Base-by-base conservation (phyloP, 1,140 invertebrate genomes). In the Bacillus rossius region DNA sequence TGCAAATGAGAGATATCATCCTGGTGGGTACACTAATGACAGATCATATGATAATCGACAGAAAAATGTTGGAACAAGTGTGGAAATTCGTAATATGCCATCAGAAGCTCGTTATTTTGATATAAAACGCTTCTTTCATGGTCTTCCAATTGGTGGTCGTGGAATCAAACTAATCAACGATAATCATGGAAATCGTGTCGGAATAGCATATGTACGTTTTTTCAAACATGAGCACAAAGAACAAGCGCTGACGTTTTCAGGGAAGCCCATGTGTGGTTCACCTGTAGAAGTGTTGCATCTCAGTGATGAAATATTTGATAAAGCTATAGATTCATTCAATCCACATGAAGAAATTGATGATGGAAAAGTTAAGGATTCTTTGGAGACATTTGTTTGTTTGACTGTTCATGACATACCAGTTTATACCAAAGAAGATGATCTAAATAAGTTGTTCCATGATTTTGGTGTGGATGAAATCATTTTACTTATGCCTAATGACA, bases 81-180 rank as follows among this genome's bases (percentile, higher is more conserved):
- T 93, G 8, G 83, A 88, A 62, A 76, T 94, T 0, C 78, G 80
- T 40, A 85, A 87, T 54, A 81, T 88, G 68, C 81, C 82, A 1
- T 71, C 79, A 16, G 83, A 79, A 57, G 79, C 86, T 0, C 82
- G 79, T n/a, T 91, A 91, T 66, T 80, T 82, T 19, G 91, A 94
- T 66, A 75, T 96, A 0, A 76, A 90, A 10, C 81, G 86, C 51
- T 88, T 94, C 59, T 95, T 96, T 69, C 79, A 82, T 4, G 84
- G 84, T 8, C 80, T 87, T 50, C 83, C 84, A 65, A 91, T 96
- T 38, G 83, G 86, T 8, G 87, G 87, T 59, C 86, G 89, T 66
- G 89, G 91, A 3, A 82, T 96, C 26, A 94, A 94, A 72, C 78
- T 96, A 62, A 84, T 92, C 8, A 90, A 87, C 67, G 88, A 94